A percentile compares a stretch with the other conserved stretches of the same genome.
phyloP scores from a whole-genome alignment of 2,888 invertebrate species.

The Mystacides longicornis region DNA sequence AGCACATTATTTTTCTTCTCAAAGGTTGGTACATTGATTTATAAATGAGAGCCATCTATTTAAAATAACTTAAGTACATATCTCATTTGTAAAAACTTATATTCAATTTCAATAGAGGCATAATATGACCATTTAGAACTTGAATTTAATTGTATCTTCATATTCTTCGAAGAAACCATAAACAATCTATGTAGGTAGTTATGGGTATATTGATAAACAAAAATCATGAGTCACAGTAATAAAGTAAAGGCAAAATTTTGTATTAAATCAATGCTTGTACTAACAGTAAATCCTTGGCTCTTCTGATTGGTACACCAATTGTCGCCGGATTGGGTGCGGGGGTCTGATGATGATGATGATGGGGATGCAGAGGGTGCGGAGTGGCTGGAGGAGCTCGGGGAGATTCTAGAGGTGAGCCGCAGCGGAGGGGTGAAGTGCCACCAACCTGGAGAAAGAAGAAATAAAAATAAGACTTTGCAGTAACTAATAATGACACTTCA shows the following conservation, averaged over 20 bases:
- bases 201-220: no score
- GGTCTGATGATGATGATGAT: slow-evolving; percentile 42
- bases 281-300: slow-evolving; percentile 42
- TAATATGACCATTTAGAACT: no score
- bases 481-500: neutral
- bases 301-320: slow-evolving; percentile 41
- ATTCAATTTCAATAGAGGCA: neutral
- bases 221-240: neutral
- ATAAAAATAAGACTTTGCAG: neutral
- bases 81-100: no score
- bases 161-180: no score
- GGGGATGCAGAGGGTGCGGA: slow-evolving; percentile 36
- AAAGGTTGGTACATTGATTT: no score
- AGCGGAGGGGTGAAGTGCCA: slow-evolving; percentile 39
- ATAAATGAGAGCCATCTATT: no score
- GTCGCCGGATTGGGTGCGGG: slow-evolving; percentile 33
- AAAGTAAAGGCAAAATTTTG: neutral
- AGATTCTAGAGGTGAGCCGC: slow-evolving; percentile 44
- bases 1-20: no score
- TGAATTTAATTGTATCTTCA: no score
- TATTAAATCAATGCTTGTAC: neutral
- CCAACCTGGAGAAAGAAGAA: slow-evolving; percentile 36
- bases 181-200: no score
- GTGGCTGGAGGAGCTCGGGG: slow-evolving; percentile 42
- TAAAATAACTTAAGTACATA: no score